A percentile compares a stretch with the other conserved stretches of the same genome.
phyloP scores from a whole-genome alignment of 92 coral and sea anemone species.

The Blastomussa wellsi region DNA sequence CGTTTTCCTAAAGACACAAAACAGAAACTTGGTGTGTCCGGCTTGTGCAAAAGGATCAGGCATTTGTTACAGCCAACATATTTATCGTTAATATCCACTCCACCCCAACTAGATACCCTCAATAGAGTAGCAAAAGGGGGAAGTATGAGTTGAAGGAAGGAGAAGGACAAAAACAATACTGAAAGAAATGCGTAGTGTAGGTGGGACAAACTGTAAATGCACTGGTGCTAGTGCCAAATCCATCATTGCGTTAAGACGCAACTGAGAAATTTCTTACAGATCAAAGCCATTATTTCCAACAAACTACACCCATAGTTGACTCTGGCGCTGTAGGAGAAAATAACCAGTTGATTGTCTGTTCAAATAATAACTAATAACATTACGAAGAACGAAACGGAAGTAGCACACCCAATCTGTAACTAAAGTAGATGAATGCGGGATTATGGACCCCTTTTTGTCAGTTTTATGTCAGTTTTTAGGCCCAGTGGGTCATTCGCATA shows the following conservation, averaged over 20 bases:
- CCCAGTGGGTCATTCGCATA: too few species aligned
- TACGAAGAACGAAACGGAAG: not conserved
- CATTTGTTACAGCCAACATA: too few species aligned
- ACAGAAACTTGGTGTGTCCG: not conserved
- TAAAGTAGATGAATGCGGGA: too few species aligned
- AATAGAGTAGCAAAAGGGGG: too few species aligned
- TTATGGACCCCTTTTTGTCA: too few species aligned
- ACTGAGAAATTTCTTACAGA: conserved; percentile 11
- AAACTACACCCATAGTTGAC: not conserved
- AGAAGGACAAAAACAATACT: not conserved
- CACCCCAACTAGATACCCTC: not conserved
- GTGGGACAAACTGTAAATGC: not conserved
- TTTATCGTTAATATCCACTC: too few species aligned
- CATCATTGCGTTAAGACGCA: not conserved
- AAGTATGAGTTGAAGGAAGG: too few species aligned
- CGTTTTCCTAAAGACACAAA: conserved; percentile 58
- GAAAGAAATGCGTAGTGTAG: not conserved
- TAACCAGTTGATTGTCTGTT: not conserved
- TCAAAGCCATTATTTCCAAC: not conserved
- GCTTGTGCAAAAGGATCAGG: too few species aligned
- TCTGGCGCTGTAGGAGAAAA: conserved; percentile 4
- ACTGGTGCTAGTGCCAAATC: conserved; percentile 1
- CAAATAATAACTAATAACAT: not conserved
- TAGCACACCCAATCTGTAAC: not conserved
- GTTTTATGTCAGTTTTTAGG: too few species aligned